Evolutionary conservation across 2,797 vertebrate species (phyloP).

Genomic region (Galaxias olidus): DNA sequence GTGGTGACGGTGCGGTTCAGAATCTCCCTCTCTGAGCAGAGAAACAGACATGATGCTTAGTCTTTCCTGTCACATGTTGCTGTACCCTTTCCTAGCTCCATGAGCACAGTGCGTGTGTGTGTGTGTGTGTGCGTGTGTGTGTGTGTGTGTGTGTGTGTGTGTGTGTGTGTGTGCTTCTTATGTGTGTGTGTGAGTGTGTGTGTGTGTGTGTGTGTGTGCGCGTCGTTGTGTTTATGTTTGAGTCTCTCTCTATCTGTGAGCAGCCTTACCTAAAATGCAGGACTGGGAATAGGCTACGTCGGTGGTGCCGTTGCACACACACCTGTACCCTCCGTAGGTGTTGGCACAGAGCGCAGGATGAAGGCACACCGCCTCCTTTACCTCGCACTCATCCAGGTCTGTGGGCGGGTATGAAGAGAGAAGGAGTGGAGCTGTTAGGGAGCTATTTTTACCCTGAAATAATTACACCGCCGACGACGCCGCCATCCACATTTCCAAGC

Average conservation of each 20-base stretch:
- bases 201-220: not conserved
- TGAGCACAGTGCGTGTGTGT: too few species aligned
- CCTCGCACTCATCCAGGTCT: slow-evolving; percentile 81
- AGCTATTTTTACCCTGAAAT: too few species aligned
- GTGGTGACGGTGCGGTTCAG: not conserved
- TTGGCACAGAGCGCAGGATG: slow-evolving; percentile 73
- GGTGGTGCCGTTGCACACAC: slow-evolving; percentile 76
- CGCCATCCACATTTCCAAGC: too few species aligned
- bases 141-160: too few species aligned
- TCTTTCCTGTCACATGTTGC: not conserved
- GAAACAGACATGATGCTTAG: not conserved
- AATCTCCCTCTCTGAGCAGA: slow-evolving; percentile 35
- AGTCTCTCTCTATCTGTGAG: not conserved
- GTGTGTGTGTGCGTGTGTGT: too few species aligned
- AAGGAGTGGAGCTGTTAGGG: not conserved
- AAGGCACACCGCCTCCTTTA: slow-evolving; percentile 62
- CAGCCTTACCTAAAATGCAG: slow-evolving; percentile 69
- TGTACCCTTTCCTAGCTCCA: too few species aligned
- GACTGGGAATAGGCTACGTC: slow-evolving; percentile 70
- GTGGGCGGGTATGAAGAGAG: slow-evolving; percentile 7
- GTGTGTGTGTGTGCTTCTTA: too few species aligned
- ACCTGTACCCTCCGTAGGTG: slow-evolving; percentile 82
- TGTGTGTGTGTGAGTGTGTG: not conserved
- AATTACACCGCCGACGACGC: too few species aligned
- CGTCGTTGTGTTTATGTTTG: not conserved